Base-by-base conservation (phyloP, 2,888 invertebrate species). In the Cepaea hortensis region DNA sequence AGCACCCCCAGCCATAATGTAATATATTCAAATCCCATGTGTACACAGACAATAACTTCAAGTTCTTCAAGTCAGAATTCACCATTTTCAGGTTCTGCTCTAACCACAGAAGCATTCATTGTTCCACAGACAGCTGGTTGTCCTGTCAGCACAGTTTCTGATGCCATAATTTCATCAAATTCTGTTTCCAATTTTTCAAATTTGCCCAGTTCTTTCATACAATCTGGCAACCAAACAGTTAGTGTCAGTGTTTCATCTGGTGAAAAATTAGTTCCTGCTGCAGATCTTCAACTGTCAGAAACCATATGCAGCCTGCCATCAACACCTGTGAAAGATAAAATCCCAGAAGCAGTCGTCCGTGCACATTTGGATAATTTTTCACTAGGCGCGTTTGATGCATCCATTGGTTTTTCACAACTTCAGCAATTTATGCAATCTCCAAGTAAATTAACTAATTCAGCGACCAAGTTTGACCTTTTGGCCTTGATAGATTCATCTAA, bases 341-440 rank as follows among this genome's bases (percentile, higher is more conserved):
- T 80, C 13, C 81, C 81, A 48, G 62, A 11, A n/a, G 7, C 50
- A 84, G 48, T 62, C 46, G 23, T 81, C 20, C 81, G 20, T 55
- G 65, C 73, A 62, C 68, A 85, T 85, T 61, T 85, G n/a, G 85
- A 85, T 55, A 81, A 81, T 65, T 75, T 85, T 20, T 85, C 85
- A 3, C 65, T 85, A 13, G 81, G 81, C 4, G 81, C 55, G n/a
- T 81, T 75, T 75, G 85, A 85, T n/a, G 81, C 62, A n/a, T 85
- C 85, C n/a, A 7, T 81, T 46, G 81, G 79, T 50, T 35, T 68
- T 35, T 18, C 18, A 18, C 68, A 77, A 18, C 55, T 81, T 65
- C 85, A 85, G 55, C 73, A 81, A 9, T 75, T 85, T 61, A 76
- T 75, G 18, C 85, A 81, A 3, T 20, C 85, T 75, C 85, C 85